Base-by-base conservation (phyloP, 1,140 invertebrate genomes). In the Drosophila azteca region DNA sequence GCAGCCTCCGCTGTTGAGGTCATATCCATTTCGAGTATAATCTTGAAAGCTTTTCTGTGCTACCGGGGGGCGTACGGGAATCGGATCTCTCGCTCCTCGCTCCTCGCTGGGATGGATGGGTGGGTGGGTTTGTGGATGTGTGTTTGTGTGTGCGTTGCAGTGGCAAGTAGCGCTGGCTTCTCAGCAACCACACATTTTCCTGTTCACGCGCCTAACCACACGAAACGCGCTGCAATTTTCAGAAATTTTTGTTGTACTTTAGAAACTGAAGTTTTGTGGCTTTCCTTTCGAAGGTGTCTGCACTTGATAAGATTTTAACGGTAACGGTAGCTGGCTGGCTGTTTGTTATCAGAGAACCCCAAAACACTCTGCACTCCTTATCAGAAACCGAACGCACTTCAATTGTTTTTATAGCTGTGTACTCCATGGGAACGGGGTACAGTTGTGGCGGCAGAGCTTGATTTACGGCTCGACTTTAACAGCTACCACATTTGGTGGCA, bases 11-110 rank as follows among this genome's bases (percentile, higher is more conserved):
- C 91, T 83, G 91, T 91, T 80, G 91, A 91, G 74, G 90, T 91
- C 91, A 91, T 91, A 90, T 91, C 91, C 91, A 91, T 91, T 89
- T 91, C 89, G 88, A 91, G 90, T 89, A 91, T 91, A 91, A 91
- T 91, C 87, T 91, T 91, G 90, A 91, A 85, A 67, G 81, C 68
- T 90, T 91, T 79, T 80, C 45, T 52, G 39, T 79, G 65, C 59
- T 55, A 75, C 77, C 68, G 69, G 63, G 69, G 71, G 63, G 73
- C 60, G 35, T 39, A 60, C 43, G 62, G 76, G 76, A 73, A 77
- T 72, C 60, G 66, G 77, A 24, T 63, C 59, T 66, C 63, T 2
- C 62, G 26, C 54, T n/a, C 55, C 46, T 45, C 22, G 51, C 57
- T 41, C 46, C 46, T 54, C 48, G 53, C 35, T 53, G 4, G 22